Conservation (phyloP, 2,888 invertebrate genomes). For the Conchocele bisecta region DNA sequence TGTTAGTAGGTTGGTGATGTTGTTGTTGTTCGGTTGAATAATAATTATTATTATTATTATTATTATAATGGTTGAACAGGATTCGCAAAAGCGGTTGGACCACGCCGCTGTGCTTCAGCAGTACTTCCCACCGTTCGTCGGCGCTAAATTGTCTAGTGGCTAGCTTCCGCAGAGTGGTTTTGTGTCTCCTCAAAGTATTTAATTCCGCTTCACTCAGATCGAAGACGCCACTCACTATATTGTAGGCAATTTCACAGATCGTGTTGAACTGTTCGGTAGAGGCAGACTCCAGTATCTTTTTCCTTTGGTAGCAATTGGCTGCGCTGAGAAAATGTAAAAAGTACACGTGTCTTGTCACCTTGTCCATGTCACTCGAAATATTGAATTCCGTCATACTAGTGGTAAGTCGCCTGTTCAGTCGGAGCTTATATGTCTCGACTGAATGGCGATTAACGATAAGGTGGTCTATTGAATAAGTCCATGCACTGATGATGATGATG, state of each 20-base stretch:
- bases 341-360: background rate
- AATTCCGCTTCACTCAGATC: background rate
- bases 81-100: background rate
- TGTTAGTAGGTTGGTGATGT: background rate
- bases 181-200: background rate
- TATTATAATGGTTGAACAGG: constrained; percentile 3
- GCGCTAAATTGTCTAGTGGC: background rate
- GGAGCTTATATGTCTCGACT: too few species aligned
- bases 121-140: background rate
- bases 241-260: background rate
- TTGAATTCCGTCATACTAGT: too few species aligned
- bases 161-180: background rate
- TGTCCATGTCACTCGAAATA: constrained; percentile 1
- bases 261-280: background rate
- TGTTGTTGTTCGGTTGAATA: too few species aligned
- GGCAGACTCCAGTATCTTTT: background rate
- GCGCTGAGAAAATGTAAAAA: background rate
- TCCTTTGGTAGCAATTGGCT: background rate
- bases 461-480: too few species aligned
- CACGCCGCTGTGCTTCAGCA: background rate
- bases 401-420: too few species aligned
- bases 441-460: too few species aligned
- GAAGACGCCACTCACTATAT: background rate
- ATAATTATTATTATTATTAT: too few species aligned
- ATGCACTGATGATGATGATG: too few species aligned